A percentile compares a stretch with the other conserved stretches of the same genome.
Conservation (phyloP, 2,888 invertebrate genomes). For the Thymelicus sylvestris region DNA sequence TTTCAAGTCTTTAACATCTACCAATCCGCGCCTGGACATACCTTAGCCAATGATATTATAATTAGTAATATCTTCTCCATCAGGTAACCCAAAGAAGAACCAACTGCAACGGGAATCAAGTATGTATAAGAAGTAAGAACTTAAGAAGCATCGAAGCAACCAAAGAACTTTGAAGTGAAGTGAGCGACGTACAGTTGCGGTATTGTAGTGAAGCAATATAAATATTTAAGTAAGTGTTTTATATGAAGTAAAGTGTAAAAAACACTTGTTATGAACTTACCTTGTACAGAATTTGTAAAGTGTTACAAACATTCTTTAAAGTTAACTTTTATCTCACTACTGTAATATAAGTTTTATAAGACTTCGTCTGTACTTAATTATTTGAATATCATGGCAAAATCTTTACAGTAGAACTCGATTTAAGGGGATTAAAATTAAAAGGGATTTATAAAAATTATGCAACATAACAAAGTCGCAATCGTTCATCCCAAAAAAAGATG, state of each 20-base stretch:
- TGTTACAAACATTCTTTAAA: slow-evolving; percentile 16
- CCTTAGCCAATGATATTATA: no score
- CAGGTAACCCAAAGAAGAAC: slow-evolving; percentile 31
- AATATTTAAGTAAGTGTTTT: slow-evolving; percentile 22
- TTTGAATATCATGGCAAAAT: neutral
- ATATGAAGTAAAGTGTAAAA: slow-evolving; percentile 5
- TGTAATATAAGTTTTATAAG: slow-evolving; percentile 24
- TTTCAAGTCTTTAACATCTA: no score
- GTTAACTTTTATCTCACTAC: slow-evolving; percentile 23
- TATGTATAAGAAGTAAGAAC: slow-evolving; percentile 23
- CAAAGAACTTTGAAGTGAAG: slow-evolving; percentile 26
- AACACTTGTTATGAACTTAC: slow-evolving; percentile 11
- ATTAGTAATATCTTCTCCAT: neutral
- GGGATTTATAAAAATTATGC: neutral
- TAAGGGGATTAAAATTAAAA: no score
- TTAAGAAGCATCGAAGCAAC: neutral
- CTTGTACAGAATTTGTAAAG: slow-evolving; percentile 30
- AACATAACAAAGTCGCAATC: no score
- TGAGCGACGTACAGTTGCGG: slow-evolving; percentile 1
- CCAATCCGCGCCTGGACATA: no score
- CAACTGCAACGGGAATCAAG: slow-evolving; percentile 21
- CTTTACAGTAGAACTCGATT: neutral
- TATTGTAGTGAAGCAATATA: slow-evolving; percentile 16
- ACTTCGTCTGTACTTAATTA: slow-evolving; percentile 22
- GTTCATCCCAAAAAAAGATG: no score